Conservation (phyloP, 2,113 vertebrate species). For the Dicentrarchus labrax region DNA sequence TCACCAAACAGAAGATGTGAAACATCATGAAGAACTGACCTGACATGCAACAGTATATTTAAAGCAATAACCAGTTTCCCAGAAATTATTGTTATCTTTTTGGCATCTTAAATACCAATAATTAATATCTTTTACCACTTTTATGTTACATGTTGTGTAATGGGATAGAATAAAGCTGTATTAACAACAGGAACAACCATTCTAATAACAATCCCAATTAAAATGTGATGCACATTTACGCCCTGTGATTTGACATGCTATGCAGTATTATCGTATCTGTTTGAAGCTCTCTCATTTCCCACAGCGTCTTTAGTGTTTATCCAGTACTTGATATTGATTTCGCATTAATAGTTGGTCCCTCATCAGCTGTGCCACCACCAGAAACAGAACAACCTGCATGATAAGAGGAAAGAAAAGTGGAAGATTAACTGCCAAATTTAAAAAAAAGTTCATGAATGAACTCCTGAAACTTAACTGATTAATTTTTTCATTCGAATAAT, state of each 20-base stretch:
- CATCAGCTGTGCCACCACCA: slow-evolving; percentile 71
- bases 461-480: background rate
- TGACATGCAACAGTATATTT: background rate
- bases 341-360: slow-evolving; percentile 8
- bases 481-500: background rate
- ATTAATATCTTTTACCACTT: background rate
- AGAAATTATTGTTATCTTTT: background rate
- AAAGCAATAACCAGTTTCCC: background rate
- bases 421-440: background rate
- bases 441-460: background rate
- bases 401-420: background rate
- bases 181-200: background rate
- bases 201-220: background rate
- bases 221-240: background rate
- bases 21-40: background rate
- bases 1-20: background rate
- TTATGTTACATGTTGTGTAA: background rate
- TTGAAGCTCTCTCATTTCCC: background rate
- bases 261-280: background rate
- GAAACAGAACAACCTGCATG: slow-evolving; percentile 57
- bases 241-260: background rate
- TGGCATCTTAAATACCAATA: background rate
- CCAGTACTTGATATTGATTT: slow-evolving; percentile 68
- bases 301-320: slow-evolving; percentile 32
- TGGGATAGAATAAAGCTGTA: background rate